Conservation (phyloP, 2,113 vertebrate species). For the Callospermophilus lateralis region DNA sequence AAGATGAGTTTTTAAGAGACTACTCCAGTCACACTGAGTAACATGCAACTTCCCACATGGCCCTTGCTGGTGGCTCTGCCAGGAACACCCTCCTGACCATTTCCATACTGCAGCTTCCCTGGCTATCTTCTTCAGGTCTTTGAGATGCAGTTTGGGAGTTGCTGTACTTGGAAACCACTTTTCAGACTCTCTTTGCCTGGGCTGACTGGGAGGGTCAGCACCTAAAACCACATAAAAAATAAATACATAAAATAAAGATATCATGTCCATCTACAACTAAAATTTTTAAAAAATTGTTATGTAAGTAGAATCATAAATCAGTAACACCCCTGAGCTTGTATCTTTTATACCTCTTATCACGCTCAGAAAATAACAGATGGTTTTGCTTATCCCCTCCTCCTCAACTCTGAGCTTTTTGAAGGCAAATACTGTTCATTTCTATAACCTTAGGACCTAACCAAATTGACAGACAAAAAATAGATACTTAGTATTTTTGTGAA, state of each 20-base stretch:
- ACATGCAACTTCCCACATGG: background rate
- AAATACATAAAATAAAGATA: no score
- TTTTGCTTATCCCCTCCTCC: background rate
- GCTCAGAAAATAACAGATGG: background rate
- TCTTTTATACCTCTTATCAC: background rate
- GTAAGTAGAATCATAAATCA: no score
- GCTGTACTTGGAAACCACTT: background rate
- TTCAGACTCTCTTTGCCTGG: background rate
- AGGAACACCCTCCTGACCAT: background rate
- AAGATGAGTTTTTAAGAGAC: background rate
- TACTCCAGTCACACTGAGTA: background rate
- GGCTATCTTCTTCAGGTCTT: background rate
- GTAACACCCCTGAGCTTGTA: background rate
- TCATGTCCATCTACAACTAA: no score
- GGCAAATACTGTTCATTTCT: background rate
- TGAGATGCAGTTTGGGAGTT: background rate
- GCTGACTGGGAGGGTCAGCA: background rate
- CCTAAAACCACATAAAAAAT: no score
- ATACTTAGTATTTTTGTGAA: background rate
- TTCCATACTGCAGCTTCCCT: background rate
- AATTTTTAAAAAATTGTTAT: no score
- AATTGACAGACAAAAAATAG: conserved; percentile 14
- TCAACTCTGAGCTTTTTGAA: background rate
- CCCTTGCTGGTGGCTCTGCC: background rate
- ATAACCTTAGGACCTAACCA: background rate